phyloP scores from a whole-genome alignment of 2,888 invertebrate species.

The Eudemis profundana region DNA sequence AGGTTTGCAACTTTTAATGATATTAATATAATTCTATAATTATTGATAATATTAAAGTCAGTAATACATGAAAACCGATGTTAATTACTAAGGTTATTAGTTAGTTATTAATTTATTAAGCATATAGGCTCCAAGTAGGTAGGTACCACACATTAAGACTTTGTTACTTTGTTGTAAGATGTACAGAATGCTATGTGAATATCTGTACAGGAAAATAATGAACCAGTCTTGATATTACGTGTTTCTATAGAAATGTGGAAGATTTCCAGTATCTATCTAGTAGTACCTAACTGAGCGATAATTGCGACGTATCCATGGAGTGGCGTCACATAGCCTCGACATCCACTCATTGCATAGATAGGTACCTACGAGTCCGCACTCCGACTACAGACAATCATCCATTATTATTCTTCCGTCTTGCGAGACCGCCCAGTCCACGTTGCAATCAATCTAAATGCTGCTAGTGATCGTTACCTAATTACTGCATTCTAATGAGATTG shows the following conservation, averaged over 20 bases:
- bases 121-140: too few relatives aligned
- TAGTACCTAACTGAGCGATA: conserved; percentile 30
- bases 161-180: too few relatives aligned
- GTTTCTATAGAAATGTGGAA: conserved; percentile 27
- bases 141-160: too few relatives aligned
- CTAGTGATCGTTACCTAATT: neutral
- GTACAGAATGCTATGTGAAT: too few relatives aligned
- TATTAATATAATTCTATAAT: too few relatives aligned
- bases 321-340: conserved; percentile 31
- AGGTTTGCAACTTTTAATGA: too few relatives aligned
- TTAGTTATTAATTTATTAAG: too few relatives aligned
- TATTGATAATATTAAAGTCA: too few relatives aligned
- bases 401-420: neutral
- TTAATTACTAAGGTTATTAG: too few relatives aligned
- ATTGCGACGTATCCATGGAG: conserved; percentile 30
- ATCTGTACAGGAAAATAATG: conserved; percentile 11
- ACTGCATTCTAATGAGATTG: neutral
- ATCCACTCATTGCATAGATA: conserved; percentile 18
- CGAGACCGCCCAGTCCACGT: neutral
- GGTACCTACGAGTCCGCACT: neutral
- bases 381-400: neutral
- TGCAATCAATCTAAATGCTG: conserved; percentile 7
- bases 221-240: conserved; percentile 3
- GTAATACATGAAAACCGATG: too few relatives aligned
- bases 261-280: conserved; percentile 35